A percentile compares a stretch with the other conserved stretches of the same genome.
Evolutionary conservation across 2,113 vertebrate species (phyloP).

Genomic region (Setophaga coronata): DNA sequence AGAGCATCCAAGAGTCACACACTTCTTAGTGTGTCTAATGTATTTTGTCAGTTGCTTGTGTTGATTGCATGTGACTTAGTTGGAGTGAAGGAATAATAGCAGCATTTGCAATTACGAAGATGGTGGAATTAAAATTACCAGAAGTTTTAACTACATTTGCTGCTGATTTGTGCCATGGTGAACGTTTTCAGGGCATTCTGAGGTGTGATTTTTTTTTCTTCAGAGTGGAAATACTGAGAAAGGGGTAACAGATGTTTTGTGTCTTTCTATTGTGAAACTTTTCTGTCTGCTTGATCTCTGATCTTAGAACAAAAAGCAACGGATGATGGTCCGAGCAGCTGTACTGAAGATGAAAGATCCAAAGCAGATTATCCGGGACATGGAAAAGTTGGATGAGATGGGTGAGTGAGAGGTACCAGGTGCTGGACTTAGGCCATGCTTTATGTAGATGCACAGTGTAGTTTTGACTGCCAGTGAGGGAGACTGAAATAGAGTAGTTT

Average conservation of each 20-base stretch:
- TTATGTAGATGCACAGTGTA: neutral
- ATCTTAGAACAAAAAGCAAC: conserved; percentile 95
- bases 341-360: conserved; percentile 99
- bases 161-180: neutral
- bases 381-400: conserved; percentile 99
- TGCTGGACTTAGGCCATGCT: neutral
- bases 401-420: conserved; percentile 73
- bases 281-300: neutral
- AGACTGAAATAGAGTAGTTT: neutral
- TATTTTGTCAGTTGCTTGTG: neutral
- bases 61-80: neutral
- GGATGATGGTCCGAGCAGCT: conserved; percentile 98
- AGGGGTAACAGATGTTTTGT: neutral
- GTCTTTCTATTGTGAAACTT: neutral
- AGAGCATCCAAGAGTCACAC: neutral
- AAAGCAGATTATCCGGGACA: conserved; percentile 97
- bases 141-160: neutral
- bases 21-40: neutral
- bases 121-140: neutral
- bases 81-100: neutral
- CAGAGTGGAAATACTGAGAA: neutral
- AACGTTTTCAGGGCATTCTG: neutral
- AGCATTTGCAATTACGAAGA: neutral
- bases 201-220: neutral
- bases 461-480: neutral